Base-by-base conservation (phyloP, 2,113 vertebrate genomes). In the Orientallactaga bullata region DNA sequence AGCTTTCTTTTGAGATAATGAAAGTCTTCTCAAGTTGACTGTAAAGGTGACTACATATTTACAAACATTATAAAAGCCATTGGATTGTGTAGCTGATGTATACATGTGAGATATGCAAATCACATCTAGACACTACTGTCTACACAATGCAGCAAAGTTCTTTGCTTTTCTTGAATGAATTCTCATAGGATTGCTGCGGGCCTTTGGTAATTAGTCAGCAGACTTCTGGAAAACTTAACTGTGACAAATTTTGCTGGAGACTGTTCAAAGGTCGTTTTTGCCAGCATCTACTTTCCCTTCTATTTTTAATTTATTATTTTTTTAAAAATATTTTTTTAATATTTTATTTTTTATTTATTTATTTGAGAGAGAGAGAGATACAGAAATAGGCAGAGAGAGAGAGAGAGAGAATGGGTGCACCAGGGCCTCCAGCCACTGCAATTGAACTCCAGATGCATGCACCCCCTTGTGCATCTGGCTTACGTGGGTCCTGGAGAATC, bases 11-110 rank as follows among this genome's bases (percentile, higher is more conserved):
- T 32, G 68, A 73, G 68, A 37, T 37, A 21, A 55, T 79, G 28
- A 91, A 91, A 93, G 76, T 7, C 6, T 86, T n/a, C 88, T 74
- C 28, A 91, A 93, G 89, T 88, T 58, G 47, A 74, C 63, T 76
- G 2, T 76, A 85, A 47, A 71, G 68, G 88, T 65, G 17, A 55
- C 9, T 58, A 15, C 30, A 28, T 20, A 88, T 37, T 9, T 76
- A 23, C 20, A 30, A 92, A 61, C 30, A 15, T 86, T 85, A 63
- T 37, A 51, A 91, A 65, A 71, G 39, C 7, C 35, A 21, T 5
- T 61, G 15, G 69, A 35, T 39, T 77, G 7, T 61, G 66, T n/a
- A 81, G 42, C 80, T 72, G 39, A 91, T 68, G 21, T 72, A 18
- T 60, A 21, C 39, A 21, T 26, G 66, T 30, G 51, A 51, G 51